Evolutionary conservation across 2,113 vertebrate genomes (phyloP), one percentile per base, ranked within the genome.

Genomic region (Lampris megalopsis): DNA sequence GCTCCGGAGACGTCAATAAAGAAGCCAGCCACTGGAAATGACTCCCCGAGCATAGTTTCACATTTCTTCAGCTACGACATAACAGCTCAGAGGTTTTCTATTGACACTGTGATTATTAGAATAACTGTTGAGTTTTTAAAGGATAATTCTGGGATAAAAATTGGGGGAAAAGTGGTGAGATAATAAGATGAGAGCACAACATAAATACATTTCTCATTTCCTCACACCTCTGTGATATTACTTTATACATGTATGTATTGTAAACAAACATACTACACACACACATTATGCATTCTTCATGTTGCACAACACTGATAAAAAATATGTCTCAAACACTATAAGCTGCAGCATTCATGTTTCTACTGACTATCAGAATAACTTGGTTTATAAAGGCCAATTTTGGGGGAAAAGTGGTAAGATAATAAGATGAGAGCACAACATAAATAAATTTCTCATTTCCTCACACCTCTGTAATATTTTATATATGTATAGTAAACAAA

Each of bases 281-380:
- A 5, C 50, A 67, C 80, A 77, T 2, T 6, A 11, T 6, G 63
- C 59, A 64, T 79, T 78, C 57, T 37, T 37, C 36, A 83, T 81
- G 60, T 50, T 9, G 10, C n/a, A 52, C 42, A 8, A 9, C 0
- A 35, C 61, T 72, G 50, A 43, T 56, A 42, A 47, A 62, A n/a
- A 72, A 61, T 43, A 74, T 58, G 61, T 66, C 76, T 83, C 70
- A 76, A 72, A 68, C 40, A 1, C 43, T 62, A 36, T 75, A 74
- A 62, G 79, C 47, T 67, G 42, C 40, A 13, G 43, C 52, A 41
- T 73, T 73, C 58, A 72, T 24, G 24, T 24, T 24, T 24, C 24
- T 24, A 24, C 24, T 24, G 24, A 24, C 24, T 24, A 24, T 24
- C 24, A 24, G 24, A 24, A 24, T 24, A 24, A 24, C 24, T 24